Base-by-base conservation (phyloP, 1,140 invertebrate species). In the Wiebesia pumilae region DNA sequence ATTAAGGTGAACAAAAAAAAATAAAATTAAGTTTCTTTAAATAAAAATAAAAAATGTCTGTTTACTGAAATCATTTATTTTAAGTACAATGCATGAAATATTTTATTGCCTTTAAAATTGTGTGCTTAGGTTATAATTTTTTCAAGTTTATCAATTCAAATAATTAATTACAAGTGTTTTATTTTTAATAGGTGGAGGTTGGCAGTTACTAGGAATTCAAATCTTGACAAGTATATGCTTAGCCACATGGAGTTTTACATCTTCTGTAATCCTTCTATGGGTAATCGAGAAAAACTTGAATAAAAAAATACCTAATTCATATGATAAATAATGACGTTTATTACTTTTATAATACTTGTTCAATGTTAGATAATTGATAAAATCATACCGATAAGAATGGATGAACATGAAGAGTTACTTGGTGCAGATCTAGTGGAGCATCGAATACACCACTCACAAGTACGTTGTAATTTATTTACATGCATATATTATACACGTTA, bases 351-450 rank as follows among this genome's bases (percentile, higher is more conserved):
- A 75, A 58, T 79, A 54, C 27, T 51, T 89, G 90, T 54, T 24
- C 12, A 73, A 71, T 73, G 12, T 4, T 86, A 96, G 95, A 78
- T 96, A 38, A 96, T 98, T 19, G 96, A 98, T 91, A 96, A 95
- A 90, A 94, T 98, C 9, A 94, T 98, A 89, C 96, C 96, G 14
- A 97, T 98, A 81, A 94, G 98, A 54, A 97, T 98, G 97, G 95
- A 96, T 78, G 95, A 96, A 2, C 95, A 97, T 85, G 97, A 97
- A 81, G 98, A 98, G 91, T 93, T 98, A 33, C 91, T 98, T 0
- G 98, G 98, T 6, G 97, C 97, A 24, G 98, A 98, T 95, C 94
- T 98, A 27, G 96, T 96, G 0, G 98, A 98, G 91, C 98, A 98
- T 93, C 95, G 95, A 77, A 96, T 98, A 81, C 93, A 94, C 88